Base-by-base conservation (phyloP, 2,888 invertebrate genomes). In the Ectemnius cavifrons region DNA sequence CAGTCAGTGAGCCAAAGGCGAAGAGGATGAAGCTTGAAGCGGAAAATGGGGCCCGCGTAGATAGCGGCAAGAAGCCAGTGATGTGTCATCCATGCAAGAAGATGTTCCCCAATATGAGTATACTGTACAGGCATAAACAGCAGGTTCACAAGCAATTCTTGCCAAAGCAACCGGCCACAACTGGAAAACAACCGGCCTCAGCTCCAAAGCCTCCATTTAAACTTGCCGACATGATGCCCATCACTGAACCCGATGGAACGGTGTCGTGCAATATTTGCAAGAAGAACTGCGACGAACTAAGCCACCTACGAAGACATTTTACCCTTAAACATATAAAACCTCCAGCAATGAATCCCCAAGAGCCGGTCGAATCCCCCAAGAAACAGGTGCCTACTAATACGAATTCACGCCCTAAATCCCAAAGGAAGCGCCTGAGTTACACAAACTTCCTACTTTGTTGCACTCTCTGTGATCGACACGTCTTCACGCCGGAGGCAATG, bases 51-150 rank as follows among this genome's bases (percentile, higher is more conserved):
- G 52, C 52, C 16, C 14, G 67, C 0, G 37, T 66, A 13, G 58
- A 59, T 64, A 68, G 73, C 2, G 73, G 75, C n/a, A 87, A 84
- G 47, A 86, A 90, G 78, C 80, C 89, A 2, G 80, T 91, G 52
- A 93, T 93, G 65, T 95, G 95, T 83, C 93, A 93, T 6, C 92
- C 94, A 3, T 95, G 95, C 85, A 92, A 93, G 60, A 93, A 93
- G 80, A 92, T 93, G 67, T 94, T 94, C 84, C 93, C 94, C 2
- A 92, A 93, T 49, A 93, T 93, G 85, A 94, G 94, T 5, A 93
- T 94, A 0, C 88, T 95, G 28, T 92, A 93, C 47, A 93, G 93
- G 60, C 95, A 95, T 84, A 93, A 94, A 89, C 93, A 93, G 83
- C 92, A 80, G 3, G 81, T 93, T 79, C 93, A 94, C 81, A 89